Conservation (phyloP, 2,888 invertebrate genomes). For the Crematogaster levior region DNA sequence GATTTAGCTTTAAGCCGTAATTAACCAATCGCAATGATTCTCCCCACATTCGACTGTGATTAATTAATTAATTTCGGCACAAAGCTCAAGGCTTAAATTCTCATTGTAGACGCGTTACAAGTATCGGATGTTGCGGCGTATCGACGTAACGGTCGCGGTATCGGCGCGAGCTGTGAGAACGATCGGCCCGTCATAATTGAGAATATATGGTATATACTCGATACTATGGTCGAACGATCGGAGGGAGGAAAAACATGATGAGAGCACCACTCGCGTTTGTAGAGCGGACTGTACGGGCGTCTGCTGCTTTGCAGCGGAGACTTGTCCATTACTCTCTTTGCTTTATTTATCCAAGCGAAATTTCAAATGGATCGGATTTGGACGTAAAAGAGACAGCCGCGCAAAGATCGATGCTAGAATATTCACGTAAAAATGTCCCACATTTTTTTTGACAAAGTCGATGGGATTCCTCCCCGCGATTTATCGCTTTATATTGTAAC, state of each 20-base stretch:
- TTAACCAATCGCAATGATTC: no score
- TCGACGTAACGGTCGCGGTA: slow-evolving; percentile 62
- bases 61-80: no score
- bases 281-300: slow-evolving; percentile 63
- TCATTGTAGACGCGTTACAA: no score
- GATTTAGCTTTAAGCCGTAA: no score
- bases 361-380: slow-evolving; percentile 80
- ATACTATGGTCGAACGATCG: slow-evolving; percentile 13
- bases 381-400: slow-evolving; percentile 61
- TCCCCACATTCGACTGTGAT: no score
- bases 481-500: slow-evolving; percentile 17
- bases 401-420: slow-evolving; percentile 44
- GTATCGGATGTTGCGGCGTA: slow-evolving; percentile 44
- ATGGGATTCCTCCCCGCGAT: background rate
- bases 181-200: slow-evolving; percentile 59
- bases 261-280: slow-evolving; percentile 3
- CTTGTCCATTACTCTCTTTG: slow-evolving; percentile 72
- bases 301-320: slow-evolving; percentile 71
- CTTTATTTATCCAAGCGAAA: slow-evolving; percentile 78
- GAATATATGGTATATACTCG: slow-evolving; percentile 61
- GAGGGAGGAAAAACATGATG: slow-evolving; percentile 1
- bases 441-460: slow-evolving; percentile 22
- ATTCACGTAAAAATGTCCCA: slow-evolving; percentile 17
- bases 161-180: slow-evolving; percentile 45
- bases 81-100: no score